phyloP scores from a whole-genome alignment of 1,140 invertebrate species.

The Drosophila willistoni region DNA sequence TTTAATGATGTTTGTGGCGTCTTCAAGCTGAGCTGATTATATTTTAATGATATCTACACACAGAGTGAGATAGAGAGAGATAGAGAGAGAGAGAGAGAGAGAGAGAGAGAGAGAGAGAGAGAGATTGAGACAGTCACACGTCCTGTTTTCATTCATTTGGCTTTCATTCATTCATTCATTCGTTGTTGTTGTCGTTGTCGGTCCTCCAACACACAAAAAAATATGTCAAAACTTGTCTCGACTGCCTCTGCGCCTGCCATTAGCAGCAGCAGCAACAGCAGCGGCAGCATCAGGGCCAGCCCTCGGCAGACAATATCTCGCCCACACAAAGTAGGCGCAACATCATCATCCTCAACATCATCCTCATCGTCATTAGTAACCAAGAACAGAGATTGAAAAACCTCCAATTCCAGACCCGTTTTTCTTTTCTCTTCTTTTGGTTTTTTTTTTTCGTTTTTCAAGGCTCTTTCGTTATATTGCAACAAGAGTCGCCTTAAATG shows the following conservation, averaged over 20 bases:
- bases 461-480: conserved; percentile 42
- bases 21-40: conserved; percentile 11
- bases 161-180: conserved; percentile 81
- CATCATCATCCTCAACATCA: conserved; percentile 54
- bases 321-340: conserved; percentile 67
- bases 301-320: conserved; percentile 56
- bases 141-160: conserved; percentile 70
- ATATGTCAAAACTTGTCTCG: conserved; percentile 81
- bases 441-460: conserved; percentile 36
- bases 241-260: conserved; percentile 67
- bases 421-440: conserved; percentile 37
- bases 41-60: conserved; percentile 51
- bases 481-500: conserved; percentile 69
- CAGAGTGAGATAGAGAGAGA: not conserved
- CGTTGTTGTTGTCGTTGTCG: conserved; percentile 49
- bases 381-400: conserved; percentile 40
- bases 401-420: conserved; percentile 47
- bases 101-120: not conserved
- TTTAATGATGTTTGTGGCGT: conserved; percentile 48
- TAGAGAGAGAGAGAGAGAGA: not conserved
- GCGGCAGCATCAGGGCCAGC: conserved; percentile 39
- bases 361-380: conserved; percentile 33
- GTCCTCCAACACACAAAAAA: conserved; percentile 49
- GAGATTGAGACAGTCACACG: conserved; percentile 6
- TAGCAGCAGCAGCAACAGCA: conserved; percentile 52